A percentile compares a stretch with the other conserved stretches of the same genome.
Evolutionary conservation across 1,140 invertebrate genomes (phyloP).

Genomic region (Apis laboriosa): DNA sequence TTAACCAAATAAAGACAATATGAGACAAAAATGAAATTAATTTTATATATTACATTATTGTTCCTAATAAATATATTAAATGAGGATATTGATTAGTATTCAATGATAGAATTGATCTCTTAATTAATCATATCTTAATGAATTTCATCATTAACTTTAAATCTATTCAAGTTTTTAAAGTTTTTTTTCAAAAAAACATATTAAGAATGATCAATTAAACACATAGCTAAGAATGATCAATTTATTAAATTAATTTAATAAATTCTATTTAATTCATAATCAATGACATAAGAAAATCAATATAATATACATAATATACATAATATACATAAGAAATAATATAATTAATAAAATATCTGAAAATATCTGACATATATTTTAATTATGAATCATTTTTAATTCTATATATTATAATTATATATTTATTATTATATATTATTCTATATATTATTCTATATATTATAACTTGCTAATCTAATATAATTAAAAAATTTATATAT

Average conservation of each 20-base stretch:
- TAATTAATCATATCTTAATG: conserved; percentile 26
- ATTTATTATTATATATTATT: too few relatives aligned
- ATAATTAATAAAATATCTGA: too few relatives aligned
- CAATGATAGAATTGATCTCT: conserved; percentile 52
- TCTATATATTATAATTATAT: too few relatives aligned
- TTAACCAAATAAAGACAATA: neutral
- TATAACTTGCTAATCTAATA: too few relatives aligned
- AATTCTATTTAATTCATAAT: too few relatives aligned
- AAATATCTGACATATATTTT: too few relatives aligned
- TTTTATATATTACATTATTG: conserved; percentile 20
- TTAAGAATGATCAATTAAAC: neutral
- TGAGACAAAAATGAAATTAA: conserved; percentile 37
- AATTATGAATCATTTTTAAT: too few relatives aligned
- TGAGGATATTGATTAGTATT: conserved; percentile 57
- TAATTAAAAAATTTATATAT: conserved; percentile 4
- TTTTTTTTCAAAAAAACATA: neutral
- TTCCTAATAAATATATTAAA: conserved; percentile 33
- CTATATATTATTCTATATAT: too few relatives aligned
- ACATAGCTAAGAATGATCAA: too few relatives aligned
- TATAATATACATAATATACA: too few relatives aligned
- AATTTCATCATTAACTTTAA: neutral
- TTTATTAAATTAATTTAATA: neutral
- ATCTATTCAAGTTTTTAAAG: conserved; percentile 7
- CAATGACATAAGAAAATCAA: too few relatives aligned
- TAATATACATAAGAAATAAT: too few relatives aligned